These are phyloP conservation scores for Drosophila multiciliata DNA, from an alignment of 2,888 invertebrate genomes.

Conservation along the genomic window DNA sequence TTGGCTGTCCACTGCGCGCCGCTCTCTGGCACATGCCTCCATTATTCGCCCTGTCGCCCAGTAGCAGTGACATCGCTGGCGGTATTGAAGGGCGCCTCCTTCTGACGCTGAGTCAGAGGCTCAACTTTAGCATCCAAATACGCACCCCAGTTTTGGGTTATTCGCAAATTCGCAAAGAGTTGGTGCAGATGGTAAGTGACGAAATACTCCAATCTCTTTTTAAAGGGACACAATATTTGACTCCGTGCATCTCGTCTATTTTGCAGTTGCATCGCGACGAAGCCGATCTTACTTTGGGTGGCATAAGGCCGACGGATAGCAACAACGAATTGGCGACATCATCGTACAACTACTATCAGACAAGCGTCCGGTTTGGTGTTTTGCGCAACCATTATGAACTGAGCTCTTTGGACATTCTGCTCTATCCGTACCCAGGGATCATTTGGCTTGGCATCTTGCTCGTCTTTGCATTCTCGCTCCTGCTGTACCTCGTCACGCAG, in stretches of 20 bases:
- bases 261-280: constrained; percentile 42
- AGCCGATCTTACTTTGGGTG: constrained; percentile 67
- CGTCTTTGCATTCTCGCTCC: constrained; percentile 31
- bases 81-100: constrained; percentile 73
- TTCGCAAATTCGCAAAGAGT: constrained; percentile 25
- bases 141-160: constrained; percentile 4
- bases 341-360: constrained; percentile 68
- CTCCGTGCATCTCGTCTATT: neutral
- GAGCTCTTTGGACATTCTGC: constrained; percentile 54
- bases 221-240: neutral
- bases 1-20: constrained; percentile 64
- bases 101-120: constrained; percentile 46
- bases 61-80: constrained; percentile 16
- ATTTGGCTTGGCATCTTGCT: constrained; percentile 57
- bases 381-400: constrained; percentile 47
- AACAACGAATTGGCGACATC: constrained; percentile 48
- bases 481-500: constrained; percentile 42
- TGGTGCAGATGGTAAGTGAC: constrained; percentile 65
- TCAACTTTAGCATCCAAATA: constrained; percentile 62
- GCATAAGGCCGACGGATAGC: constrained; percentile 54
- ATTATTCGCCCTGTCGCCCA: constrained; percentile 34
- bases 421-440: constrained; percentile 57
- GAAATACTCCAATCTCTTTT: neutral
- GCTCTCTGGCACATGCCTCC: constrained; percentile 61
- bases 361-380: constrained; percentile 53